A percentile compares a stretch with the other conserved stretches of the same genome.
Conservation (phyloP, 2,888 invertebrate species). For the Monopis laevigella region DNA sequence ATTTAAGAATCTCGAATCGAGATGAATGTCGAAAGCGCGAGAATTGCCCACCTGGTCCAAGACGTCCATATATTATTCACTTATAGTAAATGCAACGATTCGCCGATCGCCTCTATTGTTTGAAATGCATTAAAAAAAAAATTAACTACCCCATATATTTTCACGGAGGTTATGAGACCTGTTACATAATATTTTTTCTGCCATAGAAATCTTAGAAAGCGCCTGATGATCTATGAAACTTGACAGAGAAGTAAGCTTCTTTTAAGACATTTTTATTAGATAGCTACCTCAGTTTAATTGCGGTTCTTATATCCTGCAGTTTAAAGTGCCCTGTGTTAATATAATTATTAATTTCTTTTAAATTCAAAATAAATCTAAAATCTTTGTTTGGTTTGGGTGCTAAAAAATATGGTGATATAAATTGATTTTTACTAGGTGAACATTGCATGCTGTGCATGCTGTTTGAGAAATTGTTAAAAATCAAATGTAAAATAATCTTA, state of each 20-base stretch:
- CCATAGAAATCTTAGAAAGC: conserved; percentile 17
- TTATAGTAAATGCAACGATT: too few species aligned
- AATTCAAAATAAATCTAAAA: conserved; percentile 15
- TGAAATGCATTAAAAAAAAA: too few species aligned
- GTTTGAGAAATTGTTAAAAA: too few species aligned
- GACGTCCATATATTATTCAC: too few species aligned
- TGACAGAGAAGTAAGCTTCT: not conserved
- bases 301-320: not conserved
- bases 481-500: too few species aligned
- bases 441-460: too few species aligned
- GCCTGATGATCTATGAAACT: conserved; percentile 5
- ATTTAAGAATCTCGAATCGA: too few species aligned
- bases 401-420: conserved; percentile 12
- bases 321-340: conserved; percentile 12
- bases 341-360: conserved; percentile 13
- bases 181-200: not conserved
- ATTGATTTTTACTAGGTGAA: conserved; percentile 1
- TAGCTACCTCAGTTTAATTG: not conserved
- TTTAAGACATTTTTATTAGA: not conserved
- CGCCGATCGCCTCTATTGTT: too few species aligned
- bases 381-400: conserved; percentile 14
- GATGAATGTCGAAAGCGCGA: too few species aligned
- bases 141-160: too few species aligned
- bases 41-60: too few species aligned
- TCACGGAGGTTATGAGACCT: too few species aligned